Evolutionary conservation across 2,113 vertebrate species (phyloP).

Genomic region (Hyperopisus bebe): DNA sequence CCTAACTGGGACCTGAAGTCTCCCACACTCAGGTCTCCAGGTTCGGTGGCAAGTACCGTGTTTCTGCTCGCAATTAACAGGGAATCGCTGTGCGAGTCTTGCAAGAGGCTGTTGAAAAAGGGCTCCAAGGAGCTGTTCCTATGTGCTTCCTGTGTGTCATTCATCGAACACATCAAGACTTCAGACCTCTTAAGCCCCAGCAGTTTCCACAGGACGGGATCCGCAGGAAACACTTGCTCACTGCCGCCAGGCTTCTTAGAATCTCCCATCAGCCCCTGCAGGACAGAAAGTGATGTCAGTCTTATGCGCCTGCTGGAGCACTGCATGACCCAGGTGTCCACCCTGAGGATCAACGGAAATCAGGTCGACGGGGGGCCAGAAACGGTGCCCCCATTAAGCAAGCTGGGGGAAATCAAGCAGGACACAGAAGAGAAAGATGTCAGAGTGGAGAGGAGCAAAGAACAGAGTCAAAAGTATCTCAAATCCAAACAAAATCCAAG

Average conservation of each 20-base stretch:
- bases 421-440: slow-evolving; percentile 13
- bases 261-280: slow-evolving; percentile 41
- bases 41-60: background rate
- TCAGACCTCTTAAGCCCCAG: slow-evolving; percentile 36
- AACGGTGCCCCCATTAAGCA: background rate
- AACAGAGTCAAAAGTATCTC: slow-evolving; percentile 19
- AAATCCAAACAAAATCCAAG: slow-evolving; percentile 32
- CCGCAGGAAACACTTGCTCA: slow-evolving; percentile 28
- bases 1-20: slow-evolving; percentile 26
- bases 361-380: slow-evolving; percentile 30
- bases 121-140: slow-evolving; percentile 49
- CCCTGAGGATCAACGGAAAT: slow-evolving; percentile 49
- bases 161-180: slow-evolving; percentile 44
- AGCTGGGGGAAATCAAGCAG: background rate
- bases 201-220: slow-evolving; percentile 24
- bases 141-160: slow-evolving; percentile 56
- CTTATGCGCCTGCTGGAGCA: slow-evolving; percentile 51
- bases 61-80: slow-evolving; percentile 31
- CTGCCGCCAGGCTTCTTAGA: slow-evolving; percentile 33
- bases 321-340: slow-evolving; percentile 59
- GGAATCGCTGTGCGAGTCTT: slow-evolving; percentile 44
- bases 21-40: background rate
- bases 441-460: slow-evolving; percentile 7
- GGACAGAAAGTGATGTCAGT: slow-evolving; percentile 40
- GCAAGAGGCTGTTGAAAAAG: slow-evolving; percentile 35